phyloP scores from a whole-genome alignment of 2,888 invertebrate species.

The Drosophila diplacantha region DNA sequence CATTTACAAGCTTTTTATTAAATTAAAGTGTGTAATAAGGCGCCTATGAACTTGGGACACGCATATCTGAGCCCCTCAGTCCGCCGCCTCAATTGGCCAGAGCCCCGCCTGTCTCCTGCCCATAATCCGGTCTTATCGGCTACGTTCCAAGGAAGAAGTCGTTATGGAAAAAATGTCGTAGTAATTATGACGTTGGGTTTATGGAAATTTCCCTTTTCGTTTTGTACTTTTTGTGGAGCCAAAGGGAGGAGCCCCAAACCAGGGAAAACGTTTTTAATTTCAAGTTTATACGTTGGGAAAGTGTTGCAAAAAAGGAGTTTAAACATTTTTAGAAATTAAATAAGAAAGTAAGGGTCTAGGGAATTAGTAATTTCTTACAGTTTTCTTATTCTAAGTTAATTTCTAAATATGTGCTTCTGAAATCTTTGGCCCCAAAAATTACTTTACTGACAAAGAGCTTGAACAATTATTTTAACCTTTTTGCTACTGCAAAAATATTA shows the following conservation, averaged over 20 bases:
- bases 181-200: constrained; percentile 69
- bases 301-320: not conserved
- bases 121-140: constrained; percentile 28
- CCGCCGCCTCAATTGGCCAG: constrained; percentile 20
- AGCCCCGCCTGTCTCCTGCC: not conserved
- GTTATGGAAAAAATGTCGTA: constrained; percentile 56
- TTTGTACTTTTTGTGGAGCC: constrained; percentile 22
- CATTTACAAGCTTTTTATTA: constrained; percentile 69
- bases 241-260: constrained; percentile 1
- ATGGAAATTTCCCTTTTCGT: constrained; percentile 46
- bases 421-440: not conserved
- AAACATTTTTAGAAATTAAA: not conserved
- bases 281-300: not conserved
- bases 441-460: not conserved
- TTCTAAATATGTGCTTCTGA: too few species aligned
- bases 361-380: too few species aligned
- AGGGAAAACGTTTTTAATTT: not conserved
- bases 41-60: constrained; percentile 61
- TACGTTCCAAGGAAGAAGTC: constrained; percentile 21
- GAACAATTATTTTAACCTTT: not conserved
- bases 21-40: constrained; percentile 68
- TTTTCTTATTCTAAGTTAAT: too few species aligned
- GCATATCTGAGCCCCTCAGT: constrained; percentile 32
- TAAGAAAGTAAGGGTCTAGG: not conserved
- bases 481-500: not conserved